These are phyloP conservation scores for Cartodere bifasciata DNA, from an alignment of 2,888 invertebrate genomes.

Conservation along the genomic window DNA sequence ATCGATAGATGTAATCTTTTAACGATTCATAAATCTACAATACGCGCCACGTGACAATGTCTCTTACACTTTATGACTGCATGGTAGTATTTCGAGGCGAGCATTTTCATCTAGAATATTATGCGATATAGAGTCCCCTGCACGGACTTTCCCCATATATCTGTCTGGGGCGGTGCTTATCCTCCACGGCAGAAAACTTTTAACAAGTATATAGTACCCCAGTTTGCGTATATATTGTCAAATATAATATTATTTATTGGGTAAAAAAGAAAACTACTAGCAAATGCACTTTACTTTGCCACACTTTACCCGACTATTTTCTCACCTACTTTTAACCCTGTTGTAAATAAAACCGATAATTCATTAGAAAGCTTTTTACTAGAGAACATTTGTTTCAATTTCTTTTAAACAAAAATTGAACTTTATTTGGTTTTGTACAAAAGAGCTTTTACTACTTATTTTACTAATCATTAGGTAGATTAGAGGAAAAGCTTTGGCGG, in stretches of 20 bases:
- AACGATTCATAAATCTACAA: slow-evolving; percentile 19
- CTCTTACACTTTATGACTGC: slow-evolving; percentile 22
- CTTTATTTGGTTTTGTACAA: too few species aligned
- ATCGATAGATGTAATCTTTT: slow-evolving; percentile 16
- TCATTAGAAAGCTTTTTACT: too few species aligned
- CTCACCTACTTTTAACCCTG: too few species aligned
- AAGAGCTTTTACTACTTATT: too few species aligned
- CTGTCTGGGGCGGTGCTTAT: slow-evolving; percentile 22
- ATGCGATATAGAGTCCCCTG: slow-evolving; percentile 21
- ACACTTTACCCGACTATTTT: too few species aligned
- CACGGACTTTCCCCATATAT: slow-evolving; percentile 26
- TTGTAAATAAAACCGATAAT: too few species aligned
- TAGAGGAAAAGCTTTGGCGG: too few species aligned
- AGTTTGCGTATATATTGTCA: slow-evolving; percentile 21
- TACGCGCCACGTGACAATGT: slow-evolving; percentile 23
- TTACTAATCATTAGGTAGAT: too few species aligned
- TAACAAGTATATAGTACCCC: slow-evolving; percentile 22
- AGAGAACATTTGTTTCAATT: too few species aligned
- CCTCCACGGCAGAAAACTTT: slow-evolving; percentile 21
- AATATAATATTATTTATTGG: slow-evolving; percentile 21
- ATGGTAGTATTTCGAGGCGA: slow-evolving; percentile 19
- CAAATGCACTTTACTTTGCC: too few species aligned
- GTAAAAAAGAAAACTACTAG: slow-evolving; percentile 15
- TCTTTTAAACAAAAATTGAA: too few species aligned
- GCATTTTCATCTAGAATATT: slow-evolving; percentile 20